Conservation (phyloP, 1,140 invertebrate genomes). For the Heliconius hermathena region DNA sequence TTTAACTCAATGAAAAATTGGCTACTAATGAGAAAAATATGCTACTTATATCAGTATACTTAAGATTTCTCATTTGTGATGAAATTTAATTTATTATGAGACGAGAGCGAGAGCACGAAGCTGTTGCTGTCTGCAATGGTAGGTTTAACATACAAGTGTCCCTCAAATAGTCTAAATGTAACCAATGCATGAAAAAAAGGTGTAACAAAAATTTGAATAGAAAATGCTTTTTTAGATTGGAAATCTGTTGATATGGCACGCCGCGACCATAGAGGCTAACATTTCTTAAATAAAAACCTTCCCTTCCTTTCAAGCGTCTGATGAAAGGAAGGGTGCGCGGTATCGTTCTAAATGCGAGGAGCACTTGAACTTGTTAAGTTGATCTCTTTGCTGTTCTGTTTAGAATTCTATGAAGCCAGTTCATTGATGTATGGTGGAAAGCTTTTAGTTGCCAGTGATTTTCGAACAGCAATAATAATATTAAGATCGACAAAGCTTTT, state of each 20-base stretch:
- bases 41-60: too few species aligned
- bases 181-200: conserved; percentile 8
- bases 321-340: conserved; percentile 32
- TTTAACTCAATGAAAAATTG: background rate
- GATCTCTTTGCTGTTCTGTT: conserved; percentile 48
- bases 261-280: conserved; percentile 52
- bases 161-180: background rate
- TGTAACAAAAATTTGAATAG: conserved; percentile 31
- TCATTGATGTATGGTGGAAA: conserved; percentile 71
- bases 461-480: conserved; percentile 57
- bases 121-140: too few species aligned
- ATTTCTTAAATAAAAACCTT: conserved; percentile 48
- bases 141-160: background rate
- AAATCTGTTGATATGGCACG: conserved; percentile 61
- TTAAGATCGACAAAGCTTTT: conserved; percentile 32
- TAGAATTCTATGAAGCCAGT: conserved; percentile 66
- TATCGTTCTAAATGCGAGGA: conserved; percentile 43
- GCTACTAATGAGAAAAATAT: background rate
- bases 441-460: conserved; percentile 60
- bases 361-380: conserved; percentile 45
- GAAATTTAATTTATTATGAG: too few species aligned
- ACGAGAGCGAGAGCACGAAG: too few species aligned
- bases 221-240: conserved; percentile 60
- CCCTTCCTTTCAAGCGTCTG: conserved; percentile 32
- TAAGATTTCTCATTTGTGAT: too few species aligned